Conservation (phyloP, 2,888 invertebrate genomes). For the Parnassius apollo region DNA sequence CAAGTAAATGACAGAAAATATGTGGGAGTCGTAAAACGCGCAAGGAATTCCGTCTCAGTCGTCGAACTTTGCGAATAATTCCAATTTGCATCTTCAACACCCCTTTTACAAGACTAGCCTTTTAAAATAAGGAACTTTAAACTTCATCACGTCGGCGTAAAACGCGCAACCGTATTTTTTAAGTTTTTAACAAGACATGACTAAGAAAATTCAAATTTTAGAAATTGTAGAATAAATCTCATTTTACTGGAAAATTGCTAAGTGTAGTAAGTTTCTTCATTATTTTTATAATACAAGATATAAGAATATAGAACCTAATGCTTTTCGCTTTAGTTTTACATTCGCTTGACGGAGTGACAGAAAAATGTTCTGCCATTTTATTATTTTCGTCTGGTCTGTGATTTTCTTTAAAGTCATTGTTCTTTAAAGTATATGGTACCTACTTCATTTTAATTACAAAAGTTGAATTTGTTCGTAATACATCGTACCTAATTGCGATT, state of each 20-base stretch:
- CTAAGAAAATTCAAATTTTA: conserved; percentile 6
- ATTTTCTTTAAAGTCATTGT: background rate
- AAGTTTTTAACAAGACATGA: conserved; percentile 1
- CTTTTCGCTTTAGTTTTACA: conserved; percentile 6
- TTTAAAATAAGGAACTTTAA: conserved; percentile 2
- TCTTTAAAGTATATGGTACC: background rate
- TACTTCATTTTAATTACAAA: too few relatives aligned
- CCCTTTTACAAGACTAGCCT: conserved; percentile 28
- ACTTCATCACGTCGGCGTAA: conserved; percentile 12
- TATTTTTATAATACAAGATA: conserved; percentile 1
- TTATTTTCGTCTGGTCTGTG: background rate
- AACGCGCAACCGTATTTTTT: conserved; percentile 14
- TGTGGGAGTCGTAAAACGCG: conserved; percentile 37
- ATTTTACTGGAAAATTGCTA: background rate
- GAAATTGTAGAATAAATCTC: background rate
- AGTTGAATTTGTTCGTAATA: too few relatives aligned
- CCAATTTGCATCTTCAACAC: conserved; percentile 51
- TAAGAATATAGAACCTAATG: conserved; percentile 3
- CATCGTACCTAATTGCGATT: too few relatives aligned
- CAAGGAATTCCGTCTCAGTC: conserved; percentile 35
- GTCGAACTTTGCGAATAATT: conserved; percentile 46
- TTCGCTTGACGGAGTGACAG: conserved; percentile 1
- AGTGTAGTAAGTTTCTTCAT: conserved; percentile 1
- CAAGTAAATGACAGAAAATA: conserved; percentile 30
- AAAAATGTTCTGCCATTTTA: background rate